These are phyloP conservation scores for Bolborhynchus lineola DNA, from an alignment of 2,113 vertebrate genomes.

Conservation along the genomic window DNA sequence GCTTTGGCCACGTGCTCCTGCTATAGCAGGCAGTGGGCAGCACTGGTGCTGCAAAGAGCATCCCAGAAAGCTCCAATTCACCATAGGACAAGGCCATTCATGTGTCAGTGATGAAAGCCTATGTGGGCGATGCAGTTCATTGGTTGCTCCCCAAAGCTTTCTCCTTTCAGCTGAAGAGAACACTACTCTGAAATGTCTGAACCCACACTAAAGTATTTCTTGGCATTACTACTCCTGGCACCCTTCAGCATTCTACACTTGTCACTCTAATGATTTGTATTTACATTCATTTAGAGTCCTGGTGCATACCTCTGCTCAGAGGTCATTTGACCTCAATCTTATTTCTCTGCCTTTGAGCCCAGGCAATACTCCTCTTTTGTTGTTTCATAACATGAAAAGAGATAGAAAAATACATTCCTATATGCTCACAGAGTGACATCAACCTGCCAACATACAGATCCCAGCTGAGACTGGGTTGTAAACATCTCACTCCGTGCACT, in stretches of 20 bases:
- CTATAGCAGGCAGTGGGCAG: background rate
- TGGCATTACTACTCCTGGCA: background rate
- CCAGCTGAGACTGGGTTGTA: background rate
- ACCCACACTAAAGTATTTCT: background rate
- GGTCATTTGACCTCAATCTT: background rate
- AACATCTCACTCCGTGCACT: background rate
- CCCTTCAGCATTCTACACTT: background rate
- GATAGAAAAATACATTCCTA: rapidly evolving
- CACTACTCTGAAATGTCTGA: background rate
- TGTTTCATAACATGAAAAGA: background rate
- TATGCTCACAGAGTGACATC: background rate
- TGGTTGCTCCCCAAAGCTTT: background rate
- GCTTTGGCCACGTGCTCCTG: rapidly evolving
- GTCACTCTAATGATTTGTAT: background rate
- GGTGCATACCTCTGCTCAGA: background rate
- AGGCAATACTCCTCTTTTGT: background rate
- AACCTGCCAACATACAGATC: background rate
- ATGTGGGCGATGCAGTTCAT: background rate
- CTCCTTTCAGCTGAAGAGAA: background rate
- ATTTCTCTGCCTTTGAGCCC: background rate
- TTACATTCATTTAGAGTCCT: background rate
- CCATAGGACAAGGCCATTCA: background rate
- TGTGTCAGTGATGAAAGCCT: background rate
- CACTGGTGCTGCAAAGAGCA: background rate
- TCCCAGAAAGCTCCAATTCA: background rate